Evolutionary conservation across 2,888 invertebrate species (phyloP).

Genomic region (Polydesmus complanatus): DNA sequence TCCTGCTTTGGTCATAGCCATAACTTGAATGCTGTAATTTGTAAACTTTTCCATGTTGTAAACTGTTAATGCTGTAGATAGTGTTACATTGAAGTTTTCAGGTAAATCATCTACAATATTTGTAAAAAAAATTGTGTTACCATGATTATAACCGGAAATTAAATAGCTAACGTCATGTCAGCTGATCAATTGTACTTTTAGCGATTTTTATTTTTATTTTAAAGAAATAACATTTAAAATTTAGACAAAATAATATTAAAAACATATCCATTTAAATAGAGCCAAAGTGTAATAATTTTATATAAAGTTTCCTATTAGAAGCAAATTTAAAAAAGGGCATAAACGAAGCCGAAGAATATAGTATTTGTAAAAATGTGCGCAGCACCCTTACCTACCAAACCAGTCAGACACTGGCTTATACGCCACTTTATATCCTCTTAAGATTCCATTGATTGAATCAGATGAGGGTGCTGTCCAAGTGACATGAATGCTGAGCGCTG

Average conservation of each 20-base stretch:
- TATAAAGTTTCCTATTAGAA: background rate
- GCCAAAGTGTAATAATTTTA: background rate
- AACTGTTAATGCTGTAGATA: background rate
- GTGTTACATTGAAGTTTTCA: background rate
- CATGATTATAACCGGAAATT: no score
- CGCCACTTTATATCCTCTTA: conserved; percentile 13
- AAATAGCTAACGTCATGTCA: no score
- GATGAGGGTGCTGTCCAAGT: conserved; percentile 13
- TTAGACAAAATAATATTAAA: no score
- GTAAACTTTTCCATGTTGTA: conserved; percentile 56
- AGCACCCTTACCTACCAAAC: background rate
- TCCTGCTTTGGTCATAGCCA: conserved; percentile 71
- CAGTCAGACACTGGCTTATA: conserved; percentile 12
- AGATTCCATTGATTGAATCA: conserved; percentile 13
- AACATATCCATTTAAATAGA: no score
- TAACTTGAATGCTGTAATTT: conserved; percentile 72
- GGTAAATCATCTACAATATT: background rate
- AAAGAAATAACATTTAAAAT: no score
- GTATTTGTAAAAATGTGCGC: background rate
- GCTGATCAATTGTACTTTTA: no score
- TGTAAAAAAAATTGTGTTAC: no score
- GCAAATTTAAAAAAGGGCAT: background rate
- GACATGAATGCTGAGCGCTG: conserved; percentile 13
- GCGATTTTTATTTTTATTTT: no score
- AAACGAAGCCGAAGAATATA: no score